Evolutionary conservation across 2,797 vertebrate species (phyloP).

Genomic region (Enteromius thamalakanensis): DNA sequence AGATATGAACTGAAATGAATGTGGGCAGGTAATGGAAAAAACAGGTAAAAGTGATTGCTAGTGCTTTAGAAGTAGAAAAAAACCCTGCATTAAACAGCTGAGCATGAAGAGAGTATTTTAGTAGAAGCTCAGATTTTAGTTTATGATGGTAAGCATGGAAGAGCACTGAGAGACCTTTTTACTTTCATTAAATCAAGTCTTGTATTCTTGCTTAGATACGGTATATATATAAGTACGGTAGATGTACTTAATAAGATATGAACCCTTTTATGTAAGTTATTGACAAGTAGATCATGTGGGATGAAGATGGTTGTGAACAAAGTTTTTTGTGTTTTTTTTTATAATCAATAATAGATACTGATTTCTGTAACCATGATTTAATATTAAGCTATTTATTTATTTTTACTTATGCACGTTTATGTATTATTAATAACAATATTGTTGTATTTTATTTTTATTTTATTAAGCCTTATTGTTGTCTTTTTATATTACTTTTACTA

Average conservation of each 20-base stretch:
- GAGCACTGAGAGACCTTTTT: neutral
- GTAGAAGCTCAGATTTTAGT: neutral
- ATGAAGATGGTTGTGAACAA: neutral
- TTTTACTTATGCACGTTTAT: neutral
- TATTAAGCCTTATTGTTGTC: too few relatives aligned
- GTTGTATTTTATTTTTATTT: too few relatives aligned
- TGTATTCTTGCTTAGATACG: neutral
- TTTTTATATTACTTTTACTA: neutral
- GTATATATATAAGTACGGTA: too few relatives aligned
- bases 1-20: slow-evolving; percentile 12
- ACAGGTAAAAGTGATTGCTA: neutral
- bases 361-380: neutral
- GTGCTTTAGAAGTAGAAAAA: neutral
- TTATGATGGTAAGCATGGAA: neutral
- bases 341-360: neutral
- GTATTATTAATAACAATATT: neutral
- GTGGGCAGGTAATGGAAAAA: neutral
- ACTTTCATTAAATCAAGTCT: neutral
- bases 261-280: neutral
- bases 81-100: neutral
- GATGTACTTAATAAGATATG: neutral
- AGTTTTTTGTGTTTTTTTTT: neutral
- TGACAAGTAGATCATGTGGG: neutral
- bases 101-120: too few relatives aligned
- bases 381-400: neutral